These are phyloP conservation scores for Geophilus truncorum DNA, from an alignment of 2,888 invertebrate genomes.

Conservation along the genomic window DNA sequence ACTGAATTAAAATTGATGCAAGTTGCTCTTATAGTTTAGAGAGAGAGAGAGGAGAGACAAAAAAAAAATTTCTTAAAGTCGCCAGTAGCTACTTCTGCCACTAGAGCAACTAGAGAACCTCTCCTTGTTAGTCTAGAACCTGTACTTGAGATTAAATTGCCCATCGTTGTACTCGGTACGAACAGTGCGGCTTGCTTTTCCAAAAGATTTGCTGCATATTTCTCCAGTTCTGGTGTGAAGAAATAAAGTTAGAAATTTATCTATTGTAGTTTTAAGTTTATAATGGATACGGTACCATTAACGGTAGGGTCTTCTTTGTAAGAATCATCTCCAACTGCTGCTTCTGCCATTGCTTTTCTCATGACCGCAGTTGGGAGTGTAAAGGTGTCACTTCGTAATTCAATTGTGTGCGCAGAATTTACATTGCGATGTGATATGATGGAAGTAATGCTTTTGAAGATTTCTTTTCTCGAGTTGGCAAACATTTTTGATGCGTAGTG, in stretches of 20 bases:
- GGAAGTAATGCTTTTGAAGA: too few relatives aligned
- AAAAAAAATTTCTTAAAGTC: too few relatives aligned
- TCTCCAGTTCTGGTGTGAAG: conserved; percentile 70
- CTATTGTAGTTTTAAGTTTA: too few relatives aligned
- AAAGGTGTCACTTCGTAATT: conserved; percentile 87
- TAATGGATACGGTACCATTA: too few relatives aligned
- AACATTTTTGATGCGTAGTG: too few relatives aligned
- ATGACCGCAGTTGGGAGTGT: conserved; percentile 76
- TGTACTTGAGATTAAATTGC: conserved; percentile 73
- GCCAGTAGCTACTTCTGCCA: too few relatives aligned
- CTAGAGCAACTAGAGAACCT: too few relatives aligned
- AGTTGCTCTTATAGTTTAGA: too few relatives aligned
- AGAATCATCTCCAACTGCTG: conserved; percentile 88
- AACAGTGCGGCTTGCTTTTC: conserved; percentile 86
- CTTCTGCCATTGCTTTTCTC: conserved; percentile 79
- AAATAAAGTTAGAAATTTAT: too few relatives aligned
- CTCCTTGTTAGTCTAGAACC: too few relatives aligned
- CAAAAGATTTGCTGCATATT: conserved; percentile 66
- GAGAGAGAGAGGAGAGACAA: too few relatives aligned
- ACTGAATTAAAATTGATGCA: not conserved
- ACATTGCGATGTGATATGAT: not conserved
- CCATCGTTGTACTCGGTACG: conserved; percentile 90
- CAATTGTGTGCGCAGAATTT: conserved; percentile 55
- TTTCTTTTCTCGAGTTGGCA: too few relatives aligned
- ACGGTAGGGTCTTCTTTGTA: conserved; percentile 87